phyloP scores from a whole-genome alignment of 2,113 vertebrate species.

The Aegypius monachus region DNA sequence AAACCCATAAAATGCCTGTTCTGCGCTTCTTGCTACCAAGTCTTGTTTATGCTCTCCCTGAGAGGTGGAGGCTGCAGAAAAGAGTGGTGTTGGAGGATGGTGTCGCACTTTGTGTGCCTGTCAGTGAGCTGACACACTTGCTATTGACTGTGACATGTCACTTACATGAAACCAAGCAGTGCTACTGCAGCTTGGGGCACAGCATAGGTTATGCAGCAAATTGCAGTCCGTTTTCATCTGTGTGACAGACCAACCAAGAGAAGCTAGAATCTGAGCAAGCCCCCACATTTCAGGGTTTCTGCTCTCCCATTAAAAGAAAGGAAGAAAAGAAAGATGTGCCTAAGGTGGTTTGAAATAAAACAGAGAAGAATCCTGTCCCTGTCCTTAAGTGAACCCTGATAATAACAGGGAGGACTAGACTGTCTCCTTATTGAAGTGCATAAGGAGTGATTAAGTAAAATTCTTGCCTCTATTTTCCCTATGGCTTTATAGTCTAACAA shows the following conservation, averaged over 20 bases:
- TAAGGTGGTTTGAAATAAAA: neutral
- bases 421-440: neutral
- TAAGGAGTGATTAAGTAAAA: neutral
- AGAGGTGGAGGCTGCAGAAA: neutral
- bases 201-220: neutral
- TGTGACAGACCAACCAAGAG: neutral
- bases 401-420: neutral
- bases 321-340: neutral
- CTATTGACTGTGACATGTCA: neutral
- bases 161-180: conserved; percentile 1
- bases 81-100: neutral
- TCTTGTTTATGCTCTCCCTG: neutral
- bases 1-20: neutral
- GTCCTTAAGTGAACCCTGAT: neutral
- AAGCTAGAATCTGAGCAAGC: neutral
- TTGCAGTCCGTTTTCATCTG: neutral
- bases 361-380: neutral
- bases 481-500: neutral
- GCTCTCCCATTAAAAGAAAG: neutral
- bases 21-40: neutral
- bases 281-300: neutral
- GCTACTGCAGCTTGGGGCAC: neutral
- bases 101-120: neutral
- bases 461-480: neutral
- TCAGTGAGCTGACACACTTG: conserved; percentile 4